Conservation (phyloP, 53 echinoderm and acorn worm species). For the Temnopleurus reevesii region DNA sequence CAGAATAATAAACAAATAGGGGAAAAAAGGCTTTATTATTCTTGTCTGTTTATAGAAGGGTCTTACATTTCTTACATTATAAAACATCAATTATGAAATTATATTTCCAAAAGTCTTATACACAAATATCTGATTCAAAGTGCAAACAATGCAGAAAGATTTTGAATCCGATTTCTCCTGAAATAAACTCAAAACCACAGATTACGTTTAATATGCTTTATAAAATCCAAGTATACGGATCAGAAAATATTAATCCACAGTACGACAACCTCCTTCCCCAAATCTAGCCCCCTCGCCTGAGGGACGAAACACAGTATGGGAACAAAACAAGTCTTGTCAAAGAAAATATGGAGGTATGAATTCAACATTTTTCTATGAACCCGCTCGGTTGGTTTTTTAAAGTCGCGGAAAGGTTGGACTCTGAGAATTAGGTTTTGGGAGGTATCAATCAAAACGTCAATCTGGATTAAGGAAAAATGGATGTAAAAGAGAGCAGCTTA, state of each 20-base stretch:
- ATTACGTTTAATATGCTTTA: neutral
- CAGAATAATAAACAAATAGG: no score
- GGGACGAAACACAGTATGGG: neutral
- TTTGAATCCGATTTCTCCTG: no score
- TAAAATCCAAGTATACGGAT: conserved; percentile 2
- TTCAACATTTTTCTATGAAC: conserved; percentile 22
- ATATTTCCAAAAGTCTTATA: no score
- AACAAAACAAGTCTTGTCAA: conserved; percentile 43
- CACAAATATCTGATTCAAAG: no score
- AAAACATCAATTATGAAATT: no score
- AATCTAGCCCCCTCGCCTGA: neutral
- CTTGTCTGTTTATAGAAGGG: no score
- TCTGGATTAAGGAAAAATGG: conserved; percentile 13
- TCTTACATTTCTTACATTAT: no score
- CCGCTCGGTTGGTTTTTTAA: conserved; percentile 6
- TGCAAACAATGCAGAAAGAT: no score
- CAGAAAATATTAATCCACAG: neutral
- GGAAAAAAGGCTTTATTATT: no score
- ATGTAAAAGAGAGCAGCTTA: conserved; percentile 21
- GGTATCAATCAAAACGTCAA: conserved; percentile 55
- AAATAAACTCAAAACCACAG: no score
- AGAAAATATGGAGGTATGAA: conserved; percentile 44
- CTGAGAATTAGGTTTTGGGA: conserved; percentile 33
- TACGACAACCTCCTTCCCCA: conserved; percentile 29
- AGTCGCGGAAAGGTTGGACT: conserved; percentile 18